phyloP scores from a whole-genome alignment of 2,113 vertebrate genomes.

The Ictalurus punctatus region DNA sequence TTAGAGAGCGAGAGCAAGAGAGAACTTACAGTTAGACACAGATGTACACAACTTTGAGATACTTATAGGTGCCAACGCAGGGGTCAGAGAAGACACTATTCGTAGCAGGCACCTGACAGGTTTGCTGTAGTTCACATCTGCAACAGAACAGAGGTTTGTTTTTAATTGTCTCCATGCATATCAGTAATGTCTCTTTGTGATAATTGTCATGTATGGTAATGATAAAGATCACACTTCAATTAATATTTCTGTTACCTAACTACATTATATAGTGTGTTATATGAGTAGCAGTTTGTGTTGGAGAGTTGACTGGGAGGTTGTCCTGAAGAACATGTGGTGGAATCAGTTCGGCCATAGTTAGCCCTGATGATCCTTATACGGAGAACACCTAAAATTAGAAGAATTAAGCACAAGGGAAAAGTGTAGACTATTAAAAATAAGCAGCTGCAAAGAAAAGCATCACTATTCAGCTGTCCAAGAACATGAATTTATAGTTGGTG shows the following conservation, averaged over 20 bases:
- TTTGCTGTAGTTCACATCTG: neutral
- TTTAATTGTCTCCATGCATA: neutral
- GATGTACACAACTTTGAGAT: neutral
- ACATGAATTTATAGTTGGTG: neutral
- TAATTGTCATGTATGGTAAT: neutral
- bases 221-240: neutral
- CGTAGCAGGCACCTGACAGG: neutral
- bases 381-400: neutral
- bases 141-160: neutral
- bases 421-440: neutral
- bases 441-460: neutral
- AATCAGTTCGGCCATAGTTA: no score
- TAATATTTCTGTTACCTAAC: neutral
- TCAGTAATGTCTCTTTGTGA: neutral
- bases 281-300: conserved; percentile 29
- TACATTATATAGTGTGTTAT: neutral
- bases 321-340: no score
- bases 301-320: neutral
- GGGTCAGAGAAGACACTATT: neutral
- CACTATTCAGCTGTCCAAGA: neutral
- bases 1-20: no score
- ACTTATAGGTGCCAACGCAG: neutral
- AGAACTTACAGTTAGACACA: neutral
- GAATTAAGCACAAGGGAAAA: neutral
- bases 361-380: no score